A percentile compares a stretch with the other conserved stretches of the same genome.
These are phyloP conservation scores for Heliconius eleuchia DNA, from an alignment of 1,140 invertebrate species.

Conservation along the genomic window DNA sequence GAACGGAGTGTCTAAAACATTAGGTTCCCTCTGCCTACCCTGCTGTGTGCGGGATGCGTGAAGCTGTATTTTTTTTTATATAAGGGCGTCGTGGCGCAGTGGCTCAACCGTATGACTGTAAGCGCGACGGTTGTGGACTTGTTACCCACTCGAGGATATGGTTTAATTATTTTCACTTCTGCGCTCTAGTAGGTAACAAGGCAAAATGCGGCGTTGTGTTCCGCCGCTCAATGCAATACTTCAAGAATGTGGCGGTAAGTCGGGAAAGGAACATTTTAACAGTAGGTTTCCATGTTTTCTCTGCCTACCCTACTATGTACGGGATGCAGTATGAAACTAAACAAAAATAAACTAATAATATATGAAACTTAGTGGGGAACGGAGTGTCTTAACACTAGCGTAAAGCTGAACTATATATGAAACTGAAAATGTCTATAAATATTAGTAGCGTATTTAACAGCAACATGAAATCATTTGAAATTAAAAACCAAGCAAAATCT, in stretches of 20 bases:
- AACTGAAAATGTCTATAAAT: neutral
- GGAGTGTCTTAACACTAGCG: too few species aligned
- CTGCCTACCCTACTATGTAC: neutral
- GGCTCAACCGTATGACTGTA: neutral
- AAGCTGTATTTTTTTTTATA: neutral
- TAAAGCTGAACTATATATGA: neutral
- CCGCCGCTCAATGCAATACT: too few species aligned
- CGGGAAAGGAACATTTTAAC: too few species aligned
- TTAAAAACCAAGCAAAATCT: constrained; percentile 16
- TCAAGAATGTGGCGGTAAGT: too few species aligned
- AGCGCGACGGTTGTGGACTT: neutral
- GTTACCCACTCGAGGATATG: neutral
- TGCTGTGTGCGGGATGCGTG: too few species aligned
- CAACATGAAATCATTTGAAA: neutral
- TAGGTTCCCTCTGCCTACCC: too few species aligned
- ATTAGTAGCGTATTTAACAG: neutral
- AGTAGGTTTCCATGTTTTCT: neutral
- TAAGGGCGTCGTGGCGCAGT: rapidly evolving
- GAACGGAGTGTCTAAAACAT: too few species aligned
- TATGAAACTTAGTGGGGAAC: too few species aligned
- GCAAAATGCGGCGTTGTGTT: neutral
- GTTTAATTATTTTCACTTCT: neutral
- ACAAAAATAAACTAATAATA: too few species aligned
- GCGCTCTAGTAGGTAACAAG: neutral
- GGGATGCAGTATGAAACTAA: too few species aligned